Evolutionary conservation across 2,888 invertebrate genomes (phyloP).

Genomic region (Odiellus spinosus): DNA sequence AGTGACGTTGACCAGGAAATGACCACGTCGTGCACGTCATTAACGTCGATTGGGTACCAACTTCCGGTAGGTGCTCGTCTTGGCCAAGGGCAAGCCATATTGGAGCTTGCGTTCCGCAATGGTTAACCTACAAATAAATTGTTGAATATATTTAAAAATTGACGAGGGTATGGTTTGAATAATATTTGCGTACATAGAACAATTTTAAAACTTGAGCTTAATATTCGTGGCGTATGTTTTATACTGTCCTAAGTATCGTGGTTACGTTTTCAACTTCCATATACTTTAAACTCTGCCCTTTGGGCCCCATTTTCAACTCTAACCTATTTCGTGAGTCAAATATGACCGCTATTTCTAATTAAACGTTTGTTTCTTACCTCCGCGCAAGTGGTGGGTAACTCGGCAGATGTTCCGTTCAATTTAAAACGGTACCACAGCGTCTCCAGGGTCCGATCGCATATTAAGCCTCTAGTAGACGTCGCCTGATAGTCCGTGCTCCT

Average conservation of each 20-base stretch:
- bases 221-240: no score
- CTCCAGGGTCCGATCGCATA: neutral
- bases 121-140: neutral
- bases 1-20: neutral
- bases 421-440: neutral
- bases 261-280: no score
- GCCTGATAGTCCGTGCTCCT: neutral
- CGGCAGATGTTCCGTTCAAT: neutral
- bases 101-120: constrained; percentile 1
- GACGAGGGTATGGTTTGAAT: no score
- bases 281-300: no score
- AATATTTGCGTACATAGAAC: no score
- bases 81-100: neutral
- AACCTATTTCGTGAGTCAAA: no score
- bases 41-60: no score
- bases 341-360: no score
- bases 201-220: no score
- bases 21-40: neutral
- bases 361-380: neutral
- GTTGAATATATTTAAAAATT: no score
- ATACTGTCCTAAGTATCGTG: no score
- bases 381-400: neutral
- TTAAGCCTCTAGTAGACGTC: neutral
- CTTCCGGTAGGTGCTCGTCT: neutral
- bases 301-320: no score